Base-by-base conservation (phyloP, 1,140 invertebrate species). In the Globodera ellingtonae region DNA sequence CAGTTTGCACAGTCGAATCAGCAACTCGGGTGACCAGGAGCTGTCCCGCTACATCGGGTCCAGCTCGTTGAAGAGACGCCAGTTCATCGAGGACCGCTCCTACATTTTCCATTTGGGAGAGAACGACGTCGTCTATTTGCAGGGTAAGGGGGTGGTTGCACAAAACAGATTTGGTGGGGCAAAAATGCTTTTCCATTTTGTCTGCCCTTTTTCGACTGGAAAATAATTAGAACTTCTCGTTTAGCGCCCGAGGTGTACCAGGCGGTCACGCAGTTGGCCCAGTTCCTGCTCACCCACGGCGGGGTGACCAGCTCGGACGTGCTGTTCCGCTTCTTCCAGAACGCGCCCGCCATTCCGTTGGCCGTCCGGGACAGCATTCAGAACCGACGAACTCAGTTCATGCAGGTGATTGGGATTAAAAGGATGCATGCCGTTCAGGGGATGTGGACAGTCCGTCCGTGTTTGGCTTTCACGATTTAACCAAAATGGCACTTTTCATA, bases 1-100 rank as follows among this genome's bases (percentile, higher is more conserved):
- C 69, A 89, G 87, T 79, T 78, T 88, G 67, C 87, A 88, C 85
- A 88, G 88, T 50, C 84, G 87, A 75, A 88, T 88, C 81, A 88
- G 86, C 79, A 89, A 89, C 72, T 87, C 85, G 59, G 85, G 87
- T 21, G 81, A 88, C 62, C 85, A 88, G 6, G 87, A 88, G 62
- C 78, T 88, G 35, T 88, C 83, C 79, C 87, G 87, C 67, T 88
- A 88, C 75, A 85, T 88, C 72, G 87, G 87, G 24, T 88, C 88
- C 18, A 89, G 87, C 24, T 87, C 85, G 56, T 59, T 88, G 44
- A 88, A 88, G 73, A 75, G 87, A 8, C 83, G 87, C 10, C 87
- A 88, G 75, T 88, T 88, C 79, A 83, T 88, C 44, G 87, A 88
- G 71, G 82, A 87, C n/a, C 86, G 87, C 9, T 86, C 86, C 10